A percentile compares a stretch with the other conserved stretches of the same genome.
Conservation (phyloP, 2,888 invertebrate genomes). For the Ptilodon capucinus region DNA sequence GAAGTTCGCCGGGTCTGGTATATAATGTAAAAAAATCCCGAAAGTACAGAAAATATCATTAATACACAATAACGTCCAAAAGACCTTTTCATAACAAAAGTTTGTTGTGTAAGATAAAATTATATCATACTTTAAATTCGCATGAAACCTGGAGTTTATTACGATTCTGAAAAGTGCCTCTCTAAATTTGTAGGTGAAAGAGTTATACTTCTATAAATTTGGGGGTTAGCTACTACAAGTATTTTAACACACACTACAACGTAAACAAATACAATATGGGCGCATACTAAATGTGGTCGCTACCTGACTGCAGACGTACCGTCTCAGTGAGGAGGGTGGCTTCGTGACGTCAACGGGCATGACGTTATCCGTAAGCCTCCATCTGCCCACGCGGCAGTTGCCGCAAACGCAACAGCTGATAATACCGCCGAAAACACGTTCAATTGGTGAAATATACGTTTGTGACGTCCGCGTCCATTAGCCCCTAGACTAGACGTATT, state of each 20-base stretch:
- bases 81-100: too few relatives aligned
- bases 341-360: constrained; percentile 54
- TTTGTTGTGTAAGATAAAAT: too few relatives aligned
- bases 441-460: constrained; percentile 14
- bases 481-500: constrained; percentile 13
- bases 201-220: too few relatives aligned
- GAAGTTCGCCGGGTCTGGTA: too few relatives aligned
- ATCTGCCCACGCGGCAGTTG: constrained; percentile 38
- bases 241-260: not conserved
- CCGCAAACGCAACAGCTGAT: constrained; percentile 50
- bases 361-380: constrained; percentile 54
- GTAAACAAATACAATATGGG: not conserved
- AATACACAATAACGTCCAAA: too few relatives aligned
- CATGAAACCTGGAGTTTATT: too few relatives aligned
- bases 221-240: too few relatives aligned
- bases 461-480: constrained; percentile 22
- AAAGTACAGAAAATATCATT: too few relatives aligned
- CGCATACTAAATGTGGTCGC: constrained; percentile 1
- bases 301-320: constrained; percentile 26
- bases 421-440: constrained; percentile 39
- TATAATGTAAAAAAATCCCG: too few relatives aligned
- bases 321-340: constrained; percentile 41
- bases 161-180: too few relatives aligned
- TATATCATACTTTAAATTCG: too few relatives aligned
- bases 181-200: too few relatives aligned